Evolutionary conservation across 2,797 vertebrate genomes (phyloP).

Genomic region (Sparus aurata): DNA sequence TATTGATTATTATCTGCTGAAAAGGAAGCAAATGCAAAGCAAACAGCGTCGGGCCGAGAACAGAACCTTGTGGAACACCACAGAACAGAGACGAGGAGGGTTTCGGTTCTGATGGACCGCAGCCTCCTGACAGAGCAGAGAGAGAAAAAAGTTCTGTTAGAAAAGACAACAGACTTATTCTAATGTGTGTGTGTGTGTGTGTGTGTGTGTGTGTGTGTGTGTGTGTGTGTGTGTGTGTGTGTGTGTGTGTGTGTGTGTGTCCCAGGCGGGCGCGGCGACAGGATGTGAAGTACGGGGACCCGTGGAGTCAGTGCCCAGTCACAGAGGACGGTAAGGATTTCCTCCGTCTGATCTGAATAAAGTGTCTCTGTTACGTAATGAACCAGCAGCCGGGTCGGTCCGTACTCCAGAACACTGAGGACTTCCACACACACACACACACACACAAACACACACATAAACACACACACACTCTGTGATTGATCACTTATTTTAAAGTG

Average conservation of each 20-base stretch:
- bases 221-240: conserved; percentile 34
- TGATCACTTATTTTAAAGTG: neutral
- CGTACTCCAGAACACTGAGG: neutral
- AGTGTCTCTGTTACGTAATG: conserved; percentile 17
- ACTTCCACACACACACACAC: neutral
- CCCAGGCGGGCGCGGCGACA: conserved; percentile 87
- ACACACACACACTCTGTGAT: neutral
- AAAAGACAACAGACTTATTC: neutral
- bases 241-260: conserved; percentile 44
- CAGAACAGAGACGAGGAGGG: no score
- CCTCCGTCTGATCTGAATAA: conserved; percentile 1
- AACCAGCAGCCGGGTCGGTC: neutral
- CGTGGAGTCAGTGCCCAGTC: conserved; percentile 87
- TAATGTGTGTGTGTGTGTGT: neutral
- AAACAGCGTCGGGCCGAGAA: no score
- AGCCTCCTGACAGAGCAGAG: no score
- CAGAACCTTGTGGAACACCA: no score
- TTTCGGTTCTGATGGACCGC: no score
- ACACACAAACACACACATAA: neutral
- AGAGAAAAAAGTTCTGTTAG: no score
- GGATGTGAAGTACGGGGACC: conserved; percentile 86
- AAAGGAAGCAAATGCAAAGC: no score
- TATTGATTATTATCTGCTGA: no score
- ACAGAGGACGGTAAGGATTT: conserved; percentile 83
- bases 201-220: neutral